A percentile compares a stretch with the other conserved stretches of the same genome.
These are phyloP conservation scores for Leptopilina myrica DNA, from an alignment of 2,888 invertebrate genomes.

Conservation along the genomic window DNA sequence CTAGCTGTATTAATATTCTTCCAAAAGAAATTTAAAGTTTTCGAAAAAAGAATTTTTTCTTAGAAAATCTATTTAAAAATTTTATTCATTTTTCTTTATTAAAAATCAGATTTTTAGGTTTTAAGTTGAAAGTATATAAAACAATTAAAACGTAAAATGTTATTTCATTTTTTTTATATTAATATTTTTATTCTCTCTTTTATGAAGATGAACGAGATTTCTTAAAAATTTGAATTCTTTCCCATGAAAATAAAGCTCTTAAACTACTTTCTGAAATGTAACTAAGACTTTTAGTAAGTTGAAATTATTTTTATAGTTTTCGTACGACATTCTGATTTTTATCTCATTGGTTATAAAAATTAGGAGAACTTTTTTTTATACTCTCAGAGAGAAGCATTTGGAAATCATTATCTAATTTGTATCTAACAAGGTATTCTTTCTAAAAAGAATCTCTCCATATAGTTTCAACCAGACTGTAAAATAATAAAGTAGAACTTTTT, in stretches of 20 bases:
- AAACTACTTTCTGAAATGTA: not conserved
- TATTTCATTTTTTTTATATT: not conserved
- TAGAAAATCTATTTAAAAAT: too few relatives aligned
- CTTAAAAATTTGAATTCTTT: not conserved
- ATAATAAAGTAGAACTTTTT: not conserved
- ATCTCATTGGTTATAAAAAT: slow-evolving; percentile 16
- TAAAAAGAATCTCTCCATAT: not conserved
- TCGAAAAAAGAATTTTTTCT: too few relatives aligned
- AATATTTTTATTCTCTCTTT: not conserved
- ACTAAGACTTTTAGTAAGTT: not conserved
- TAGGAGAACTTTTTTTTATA: not conserved
- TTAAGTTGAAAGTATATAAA: too few relatives aligned
- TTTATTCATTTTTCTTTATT: too few relatives aligned
- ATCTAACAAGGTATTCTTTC: not conserved
- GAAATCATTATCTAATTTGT: slow-evolving; percentile 3
- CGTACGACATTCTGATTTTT: slow-evolving; percentile 6
- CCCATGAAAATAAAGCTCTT: not conserved
- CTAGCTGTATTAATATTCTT: too few relatives aligned
- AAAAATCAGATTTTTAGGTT: too few relatives aligned
- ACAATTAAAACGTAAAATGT: too few relatives aligned
- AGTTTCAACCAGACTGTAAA: not conserved
- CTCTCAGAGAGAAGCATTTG: not conserved
- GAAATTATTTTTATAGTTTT: slow-evolving; percentile 3
- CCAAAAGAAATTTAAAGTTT: too few relatives aligned
- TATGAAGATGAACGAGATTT: not conserved